Evolutionary conservation across 1,140 invertebrate genomes (phyloP), one percentile per base, ranked within the genome.

Genomic region (Brachionus rotundiformis): DNA sequence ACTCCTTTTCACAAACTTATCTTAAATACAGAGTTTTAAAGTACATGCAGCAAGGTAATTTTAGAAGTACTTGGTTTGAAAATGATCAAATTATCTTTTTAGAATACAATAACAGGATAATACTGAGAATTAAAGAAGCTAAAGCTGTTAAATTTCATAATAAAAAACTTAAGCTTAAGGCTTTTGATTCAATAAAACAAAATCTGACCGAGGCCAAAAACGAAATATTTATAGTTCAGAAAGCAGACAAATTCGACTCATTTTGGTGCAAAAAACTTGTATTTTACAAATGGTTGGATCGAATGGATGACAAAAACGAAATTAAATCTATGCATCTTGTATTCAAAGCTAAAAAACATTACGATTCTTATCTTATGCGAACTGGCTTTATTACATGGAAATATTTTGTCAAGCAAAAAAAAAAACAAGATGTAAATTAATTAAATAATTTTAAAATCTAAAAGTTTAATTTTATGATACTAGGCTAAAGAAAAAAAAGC

Each of bases 241-340:
- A 79, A 59, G 76, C 76, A 0, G 76, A 79, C 25, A 31, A 41
- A 41, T 63, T 79, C 19, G 76, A 79, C 54, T 79, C 29, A 3
- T 36, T 63, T 33, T 63, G 76, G 47, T 59, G 25, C 13, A 79
- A 79, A 54, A 79, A 63, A 79, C 16, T 54, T 59, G 0, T 59
- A 19, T 79, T 59, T 39, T 25, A 29, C n/a, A 79, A 59, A 39
- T 79, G 76, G 76, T 27, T 59, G 1, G 47, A 79, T 27, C 29
- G 29, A 79, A 2, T 79, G 3, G 76, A 79, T 2, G 76, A 79
- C 6, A 79, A 59, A 79, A 63, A 59, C 3, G 76, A 79, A 19
- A 79, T 79, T 10, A 79, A 79, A 63, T 59, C 44, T 23, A 33
- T 79, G 47, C 76, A 79, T 59, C 54, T 79, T 25, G 13, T 59